Evolutionary conservation across 2,113 vertebrate genomes (phyloP).

Genomic region (Guaruba guarouba): DNA sequence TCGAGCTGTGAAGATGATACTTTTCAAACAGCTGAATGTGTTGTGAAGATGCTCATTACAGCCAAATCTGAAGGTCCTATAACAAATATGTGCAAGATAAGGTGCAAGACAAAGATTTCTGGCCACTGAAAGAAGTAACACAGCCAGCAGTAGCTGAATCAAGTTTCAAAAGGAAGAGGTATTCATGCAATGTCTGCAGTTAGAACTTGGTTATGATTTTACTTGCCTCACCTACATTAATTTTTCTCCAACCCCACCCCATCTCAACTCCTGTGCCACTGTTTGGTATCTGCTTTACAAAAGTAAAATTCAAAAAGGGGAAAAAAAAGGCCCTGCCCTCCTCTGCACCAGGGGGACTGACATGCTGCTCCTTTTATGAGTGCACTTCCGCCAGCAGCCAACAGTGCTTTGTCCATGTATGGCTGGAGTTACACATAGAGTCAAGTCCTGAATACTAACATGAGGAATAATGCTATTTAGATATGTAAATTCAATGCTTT

Average conservation of each 20-base stretch:
- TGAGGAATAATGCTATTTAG: background rate
- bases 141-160: background rate
- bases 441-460: background rate
- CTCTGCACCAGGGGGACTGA: background rate
- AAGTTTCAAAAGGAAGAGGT: background rate
- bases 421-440: background rate
- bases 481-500: background rate
- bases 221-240: background rate
- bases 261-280: background rate
- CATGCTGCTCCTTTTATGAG: background rate
- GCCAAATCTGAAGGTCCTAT: background rate
- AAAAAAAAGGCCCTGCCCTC: background rate
- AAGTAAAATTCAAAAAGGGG: background rate
- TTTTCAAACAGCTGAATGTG: background rate
- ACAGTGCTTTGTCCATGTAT: background rate
- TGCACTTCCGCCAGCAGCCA: background rate
- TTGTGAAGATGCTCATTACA: background rate
- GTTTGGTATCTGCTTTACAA: background rate
- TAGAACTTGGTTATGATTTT: background rate
- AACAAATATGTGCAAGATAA: background rate
- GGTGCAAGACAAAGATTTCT: background rate
- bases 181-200: background rate
- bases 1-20: background rate
- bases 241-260: background rate
- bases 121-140: background rate